Evolutionary conservation across 2,888 invertebrate species (phyloP).

Genomic region (Poecilus cupreus): DNA sequence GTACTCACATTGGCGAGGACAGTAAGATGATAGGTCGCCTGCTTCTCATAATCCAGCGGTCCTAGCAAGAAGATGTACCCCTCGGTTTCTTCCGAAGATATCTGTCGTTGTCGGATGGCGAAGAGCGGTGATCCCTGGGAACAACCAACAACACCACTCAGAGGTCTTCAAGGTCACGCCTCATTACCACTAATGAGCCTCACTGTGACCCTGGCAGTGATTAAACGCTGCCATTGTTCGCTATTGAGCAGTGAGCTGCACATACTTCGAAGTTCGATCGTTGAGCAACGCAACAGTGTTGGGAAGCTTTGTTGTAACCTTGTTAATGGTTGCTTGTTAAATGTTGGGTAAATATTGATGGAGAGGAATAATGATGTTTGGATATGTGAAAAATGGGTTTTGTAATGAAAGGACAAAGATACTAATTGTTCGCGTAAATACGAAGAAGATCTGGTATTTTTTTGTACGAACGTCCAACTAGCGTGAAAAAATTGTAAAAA

Average conservation of each 20-base stretch:
- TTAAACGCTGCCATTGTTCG: slow-evolving; percentile 24
- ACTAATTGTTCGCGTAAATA: neutral
- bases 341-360: slow-evolving; percentile 25
- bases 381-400: neutral
- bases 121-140: slow-evolving; percentile 83
- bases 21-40: slow-evolving; percentile 91
- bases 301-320: too few relatives aligned
- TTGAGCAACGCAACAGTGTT: neutral
- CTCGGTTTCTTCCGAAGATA: slow-evolving; percentile 85
- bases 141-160: neutral
- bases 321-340: slow-evolving; percentile 19
- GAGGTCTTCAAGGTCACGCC: slow-evolving; percentile 18
- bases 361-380: neutral
- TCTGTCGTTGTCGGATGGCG: slow-evolving; percentile 85
- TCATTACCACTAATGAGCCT: slow-evolving; percentile 46
- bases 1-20: slow-evolving; percentile 89
- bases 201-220: slow-evolving; percentile 14
- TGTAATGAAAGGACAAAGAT: neutral
- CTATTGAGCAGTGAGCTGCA: neutral
- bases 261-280: neutral
- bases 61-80: slow-evolving; percentile 86
- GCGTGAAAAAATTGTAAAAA: too few relatives aligned
- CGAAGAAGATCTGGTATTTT: too few relatives aligned
- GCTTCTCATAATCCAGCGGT: slow-evolving; percentile 90
- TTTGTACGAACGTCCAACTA: too few relatives aligned